These are phyloP conservation scores for Strix uralensis DNA, from an alignment of 2,113 vertebrate species.

Conservation along the genomic window DNA sequence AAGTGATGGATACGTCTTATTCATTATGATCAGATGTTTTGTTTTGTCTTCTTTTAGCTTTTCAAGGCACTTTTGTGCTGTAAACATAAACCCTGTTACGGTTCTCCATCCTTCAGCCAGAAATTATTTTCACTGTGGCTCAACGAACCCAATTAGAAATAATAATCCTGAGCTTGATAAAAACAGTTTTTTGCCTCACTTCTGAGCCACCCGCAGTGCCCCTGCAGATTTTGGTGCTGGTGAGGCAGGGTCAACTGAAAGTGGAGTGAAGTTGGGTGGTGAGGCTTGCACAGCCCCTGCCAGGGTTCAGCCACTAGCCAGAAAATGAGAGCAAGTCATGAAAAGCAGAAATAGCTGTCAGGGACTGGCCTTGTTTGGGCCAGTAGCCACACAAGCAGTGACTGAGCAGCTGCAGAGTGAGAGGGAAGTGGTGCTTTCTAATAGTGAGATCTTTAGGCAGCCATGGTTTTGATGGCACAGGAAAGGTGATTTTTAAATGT, in stretches of 20 bases:
- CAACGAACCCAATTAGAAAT: neutral
- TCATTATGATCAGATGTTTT: neutral
- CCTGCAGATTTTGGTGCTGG: neutral
- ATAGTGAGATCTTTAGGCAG: neutral
- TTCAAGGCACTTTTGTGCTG: neutral
- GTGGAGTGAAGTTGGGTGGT: accelerated
- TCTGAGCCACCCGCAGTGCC: neutral
- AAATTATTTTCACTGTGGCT: neutral
- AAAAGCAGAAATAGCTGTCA: neutral
- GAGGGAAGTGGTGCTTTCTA: neutral
- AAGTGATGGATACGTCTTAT: neutral
- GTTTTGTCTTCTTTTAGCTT: neutral
- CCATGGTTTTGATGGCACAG: neutral
- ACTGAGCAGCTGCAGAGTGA: neutral
- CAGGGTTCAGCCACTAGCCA: neutral
- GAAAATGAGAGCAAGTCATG: accelerated
- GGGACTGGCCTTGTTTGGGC: neutral
- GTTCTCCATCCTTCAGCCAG: neutral
- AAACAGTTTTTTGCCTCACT: neutral
- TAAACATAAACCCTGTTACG: neutral
- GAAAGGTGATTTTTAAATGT: neutral
- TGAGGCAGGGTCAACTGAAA: neutral
- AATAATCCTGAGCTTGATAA: neutral
- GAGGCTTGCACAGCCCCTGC: neutral
- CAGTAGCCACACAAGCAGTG: neutral